Evolutionary conservation across 2,888 invertebrate species (phyloP), one percentile per base, ranked within the genome.

Genomic region (Aradus depressus): DNA sequence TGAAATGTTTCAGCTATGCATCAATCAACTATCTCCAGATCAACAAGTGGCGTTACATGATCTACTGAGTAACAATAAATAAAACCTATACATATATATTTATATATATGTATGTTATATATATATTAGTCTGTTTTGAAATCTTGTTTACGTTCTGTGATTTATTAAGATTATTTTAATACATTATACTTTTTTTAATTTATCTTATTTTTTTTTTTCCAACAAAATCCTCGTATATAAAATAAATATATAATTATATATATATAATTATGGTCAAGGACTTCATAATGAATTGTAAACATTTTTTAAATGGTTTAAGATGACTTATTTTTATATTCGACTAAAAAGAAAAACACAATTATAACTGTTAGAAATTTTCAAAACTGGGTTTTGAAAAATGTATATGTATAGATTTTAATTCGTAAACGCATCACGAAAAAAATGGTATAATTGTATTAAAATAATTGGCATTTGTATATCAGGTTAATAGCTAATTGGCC

Each of bases 21-120:
- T 87, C 61, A 75, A 76, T 65, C 77, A 79, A 60, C 73, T 95
- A 60, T 77, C 80, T 60, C 74, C 79, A 50, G 87, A 89, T 62
- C 84, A 90, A 67, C 84, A 87, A 67, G 81, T 84, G 62, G 87
- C 89, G 37, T 73, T 95, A 60, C 82, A 86, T 67, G 72, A 81
- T 61, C 85, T 84, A 58, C 72, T 84, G 55, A 73, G 47, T 47
- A 49, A 39, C 35, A 49, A 41, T 49, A 49, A 41, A 49, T 49
- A 38, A 39, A 39, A 41, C 23, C 23, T n/a, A n/a, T n/a, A n/a
- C n/a, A n/a, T n/a, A n/a, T n/a, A n/a, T n/a, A n/a, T n/a, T n/a
- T n/a, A n/a, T n/a, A n/a, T n/a, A n/a, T n/a, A n/a, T n/a, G n/a
- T n/a, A n/a, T n/a, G n/a, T n/a, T n/a, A n/a, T n/a, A n/a, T n/a